Conservation (phyloP, 2,113 vertebrate genomes). For the cattle (Bos taurus) region ARS-UCD2.0 NC_037357.1:769001-769500, state of each 20-base stretch:
- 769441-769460: background rate
- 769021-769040: background rate
- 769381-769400: background rate
- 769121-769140: background rate
- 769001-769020: background rate
- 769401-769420: background rate
- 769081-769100: background rate
- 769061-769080: background rate
- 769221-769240: background rate
- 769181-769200: background rate
- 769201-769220: background rate
- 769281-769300: background rate
- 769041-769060: background rate
- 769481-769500: background rate
- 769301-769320: background rate
- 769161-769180: background rate
- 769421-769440: background rate
- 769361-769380: background rate
- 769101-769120: background rate
- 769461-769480: background rate
- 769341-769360: background rate
- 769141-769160: background rate
- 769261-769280: background rate
- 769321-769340: background rate
- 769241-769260: background rate